Conservation (phyloP, 2,113 vertebrate species). For the Semicossyphus pulcher region DNA sequence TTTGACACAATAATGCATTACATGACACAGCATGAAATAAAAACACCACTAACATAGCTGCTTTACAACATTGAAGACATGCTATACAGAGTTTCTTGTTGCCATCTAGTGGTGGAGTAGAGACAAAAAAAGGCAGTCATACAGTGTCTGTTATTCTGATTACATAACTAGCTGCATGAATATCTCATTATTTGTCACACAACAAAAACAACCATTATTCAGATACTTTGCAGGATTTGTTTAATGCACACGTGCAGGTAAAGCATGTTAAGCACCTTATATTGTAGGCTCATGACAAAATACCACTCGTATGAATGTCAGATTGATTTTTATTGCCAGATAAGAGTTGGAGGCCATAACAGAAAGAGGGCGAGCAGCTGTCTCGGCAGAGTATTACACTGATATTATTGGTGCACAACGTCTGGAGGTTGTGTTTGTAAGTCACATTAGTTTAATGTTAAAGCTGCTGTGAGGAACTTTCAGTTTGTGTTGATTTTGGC, state of each 20-base stretch:
- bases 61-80: not conserved
- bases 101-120: conserved; percentile 64
- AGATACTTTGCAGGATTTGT: not conserved
- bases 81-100: conserved; percentile 25
- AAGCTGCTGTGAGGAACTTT: no score
- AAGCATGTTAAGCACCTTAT: not conserved
- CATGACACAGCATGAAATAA: no score
- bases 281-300: not conserved
- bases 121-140: not conserved
- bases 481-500: no score
- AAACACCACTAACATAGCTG: not conserved
- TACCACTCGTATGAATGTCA: not conserved
- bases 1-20: not conserved
- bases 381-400: not conserved
- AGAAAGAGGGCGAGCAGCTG: not conserved
- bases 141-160: conserved; percentile 1
- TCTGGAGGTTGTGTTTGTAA: conserved; percentile 5
- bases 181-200: not conserved
- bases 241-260: not conserved
- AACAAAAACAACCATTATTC: not conserved
- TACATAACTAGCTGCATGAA: conserved; percentile 19
- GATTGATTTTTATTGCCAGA: not conserved
- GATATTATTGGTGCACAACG: not conserved
- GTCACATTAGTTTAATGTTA: not conserved
- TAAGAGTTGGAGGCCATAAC: not conserved